Conservation (phyloP, 2,888 invertebrate species). For the Rhogogaster chlorosoma region DNA sequence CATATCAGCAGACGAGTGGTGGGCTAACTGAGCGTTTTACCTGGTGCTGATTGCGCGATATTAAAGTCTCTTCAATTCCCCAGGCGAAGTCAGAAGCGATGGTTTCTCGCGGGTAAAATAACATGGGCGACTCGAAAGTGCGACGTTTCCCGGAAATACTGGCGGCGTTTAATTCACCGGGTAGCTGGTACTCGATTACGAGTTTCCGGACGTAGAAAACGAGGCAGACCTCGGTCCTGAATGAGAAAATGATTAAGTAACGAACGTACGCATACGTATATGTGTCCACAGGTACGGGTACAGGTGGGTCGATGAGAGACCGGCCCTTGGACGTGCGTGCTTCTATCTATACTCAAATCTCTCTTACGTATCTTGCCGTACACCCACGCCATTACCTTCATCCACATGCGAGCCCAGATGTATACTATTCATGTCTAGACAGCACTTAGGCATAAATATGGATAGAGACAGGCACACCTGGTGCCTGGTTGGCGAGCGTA, state of each 20-base stretch:
- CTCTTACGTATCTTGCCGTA: background rate
- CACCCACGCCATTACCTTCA: background rate
- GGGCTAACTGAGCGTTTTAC: background rate
- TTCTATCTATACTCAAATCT: constrained; percentile 19
- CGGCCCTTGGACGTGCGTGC: constrained; percentile 31
- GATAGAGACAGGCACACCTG: background rate
- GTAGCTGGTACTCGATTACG: background rate
- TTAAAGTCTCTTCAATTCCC: background rate
- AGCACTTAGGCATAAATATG: constrained; percentile 12
- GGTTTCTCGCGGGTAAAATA: background rate
- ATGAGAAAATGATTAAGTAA: constrained; percentile 44
- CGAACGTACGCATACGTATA: background rate
- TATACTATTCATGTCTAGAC: constrained; percentile 18
- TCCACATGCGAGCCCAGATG: background rate
- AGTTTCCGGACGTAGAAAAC: constrained; percentile 13
- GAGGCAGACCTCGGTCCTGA: constrained; percentile 8
- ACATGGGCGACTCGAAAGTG: background rate
- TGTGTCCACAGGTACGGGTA: background rate
- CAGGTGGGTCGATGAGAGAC: constrained; percentile 28
- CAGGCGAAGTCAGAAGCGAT: background rate
- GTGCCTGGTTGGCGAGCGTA: background rate
- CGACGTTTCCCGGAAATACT: background rate
- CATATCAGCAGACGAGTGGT: background rate
- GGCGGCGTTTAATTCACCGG: background rate
- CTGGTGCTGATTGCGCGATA: background rate